Base-by-base conservation (phyloP, 1,140 invertebrate genomes). In the Samia ricini region DNA sequence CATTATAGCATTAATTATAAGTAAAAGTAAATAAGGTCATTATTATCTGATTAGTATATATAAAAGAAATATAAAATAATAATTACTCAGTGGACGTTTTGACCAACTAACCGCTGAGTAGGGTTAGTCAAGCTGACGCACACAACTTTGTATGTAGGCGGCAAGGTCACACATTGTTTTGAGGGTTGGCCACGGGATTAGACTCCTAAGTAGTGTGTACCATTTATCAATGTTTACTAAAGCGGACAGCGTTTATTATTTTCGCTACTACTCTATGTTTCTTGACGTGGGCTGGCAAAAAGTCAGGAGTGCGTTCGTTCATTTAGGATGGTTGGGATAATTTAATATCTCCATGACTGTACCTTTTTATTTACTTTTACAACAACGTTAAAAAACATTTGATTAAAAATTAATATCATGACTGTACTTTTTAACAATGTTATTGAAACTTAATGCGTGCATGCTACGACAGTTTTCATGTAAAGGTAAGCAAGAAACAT, bases 81-180 rank as follows among this genome's bases (percentile, higher is more conserved):
- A 42, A 42, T 42, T 42, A 42, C 15, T n/a, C 24, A 56, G 24
- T 22, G 55, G 54, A 49, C 54, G 55, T 58, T 66, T 61, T 29
- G 56, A 57, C 54, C 60, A 4, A 18, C 5, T 21, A 7, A 48
- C 60, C 54, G 21, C 55, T 26, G 29, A 51, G 20, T 60, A 61
- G 56, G 60, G 60, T 61, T 36, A 20, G 12, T 20, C 54, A 59
- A 66, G 49, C 60, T 66, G 64, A 66, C 64, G 60, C 60, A 58
- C 64, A 52, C 29, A 66, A 66, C 48, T 66, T 61, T 49, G 4
- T 50, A 15, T 52, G 18, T 29, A n/a, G 48, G 23, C 42, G 51
- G 51, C 51, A 52, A 49, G 60, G 65, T 63, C 60, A 60, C 56
- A 58, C 56, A 59, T 66, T 62, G 64, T 66, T 58, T 26, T 59